Evolutionary conservation across 2,888 invertebrate species (phyloP).

Genomic region (Volucella zonaria): DNA sequence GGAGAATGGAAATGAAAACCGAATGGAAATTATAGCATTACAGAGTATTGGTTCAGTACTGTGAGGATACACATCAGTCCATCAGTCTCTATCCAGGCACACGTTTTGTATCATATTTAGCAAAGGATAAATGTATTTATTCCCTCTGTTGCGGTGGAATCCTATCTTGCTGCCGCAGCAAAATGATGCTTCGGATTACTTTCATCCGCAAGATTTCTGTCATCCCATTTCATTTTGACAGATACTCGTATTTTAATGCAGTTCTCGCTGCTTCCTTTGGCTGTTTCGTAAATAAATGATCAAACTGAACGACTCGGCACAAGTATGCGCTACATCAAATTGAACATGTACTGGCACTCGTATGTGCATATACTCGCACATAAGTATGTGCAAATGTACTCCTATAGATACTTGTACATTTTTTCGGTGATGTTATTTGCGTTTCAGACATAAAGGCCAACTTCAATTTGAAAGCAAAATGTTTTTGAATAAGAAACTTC

Average conservation of each 20-base stretch:
- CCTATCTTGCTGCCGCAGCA: conserved; percentile 2
- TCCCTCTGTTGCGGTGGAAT: conserved; percentile 18
- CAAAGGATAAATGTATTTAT: conserved; percentile 20
- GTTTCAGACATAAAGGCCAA: conserved; percentile 6
- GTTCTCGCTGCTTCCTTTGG: conserved; percentile 21
- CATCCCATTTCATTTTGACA: conserved; percentile 36
- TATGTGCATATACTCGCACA: too few relatives aligned
- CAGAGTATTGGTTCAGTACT: conserved; percentile 12
- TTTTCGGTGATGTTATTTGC: conserved; percentile 15
- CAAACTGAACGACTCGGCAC: neutral
- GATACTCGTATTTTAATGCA: conserved; percentile 47
- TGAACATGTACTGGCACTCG: neutral
- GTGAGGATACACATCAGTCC: conserved; percentile 26
- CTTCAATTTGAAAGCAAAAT: conserved; percentile 10
- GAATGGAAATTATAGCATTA: conserved; percentile 36
- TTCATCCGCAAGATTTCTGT: conserved; percentile 23
- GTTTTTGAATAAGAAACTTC: neutral
- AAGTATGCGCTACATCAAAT: conserved; percentile 5
- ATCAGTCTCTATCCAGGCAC: conserved; percentile 32
- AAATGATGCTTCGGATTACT: conserved; percentile 20
- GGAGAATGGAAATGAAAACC: conserved; percentile 25
- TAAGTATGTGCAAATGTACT: too few relatives aligned
- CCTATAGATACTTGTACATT: neutral
- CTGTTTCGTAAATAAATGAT: conserved; percentile 28
- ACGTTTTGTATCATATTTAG: conserved; percentile 23